A percentile compares a stretch with the other conserved stretches of the same genome.
Conservation (phyloP, 1,140 invertebrate species). For the Solenopsis fugax region DNA sequence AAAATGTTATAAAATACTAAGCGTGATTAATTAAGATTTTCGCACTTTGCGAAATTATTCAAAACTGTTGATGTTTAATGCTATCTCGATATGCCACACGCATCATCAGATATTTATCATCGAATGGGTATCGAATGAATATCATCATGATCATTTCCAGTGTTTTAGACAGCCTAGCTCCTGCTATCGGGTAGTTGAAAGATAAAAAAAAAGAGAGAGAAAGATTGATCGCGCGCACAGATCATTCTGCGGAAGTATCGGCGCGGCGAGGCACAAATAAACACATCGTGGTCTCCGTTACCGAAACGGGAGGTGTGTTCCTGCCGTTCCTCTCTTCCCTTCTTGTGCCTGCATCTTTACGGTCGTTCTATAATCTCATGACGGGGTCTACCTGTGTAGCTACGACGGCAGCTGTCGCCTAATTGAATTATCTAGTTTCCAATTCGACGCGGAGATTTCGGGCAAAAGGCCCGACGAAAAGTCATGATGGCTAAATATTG, state of each 20-base stretch:
- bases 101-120: no score
- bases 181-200: not conserved
- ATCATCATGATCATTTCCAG: not conserved
- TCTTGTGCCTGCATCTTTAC: conserved; percentile 20
- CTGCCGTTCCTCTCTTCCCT: conserved; percentile 6
- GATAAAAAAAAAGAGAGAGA: conserved; percentile 8
- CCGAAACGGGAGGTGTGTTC: conserved; percentile 44
- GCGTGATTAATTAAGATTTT: no score
- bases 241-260: conserved; percentile 48
- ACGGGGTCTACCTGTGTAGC: conserved; percentile 67
- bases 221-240: conserved; percentile 20
- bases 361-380: conserved; percentile 60
- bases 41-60: no score
- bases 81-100: no score
- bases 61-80: no score
- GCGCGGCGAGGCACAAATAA: conserved; percentile 64
- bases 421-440: conserved; percentile 87
- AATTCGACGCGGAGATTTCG: conserved; percentile 86
- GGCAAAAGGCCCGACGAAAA: conserved; percentile 84
- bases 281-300: conserved; percentile 58
- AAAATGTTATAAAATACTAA: no score
- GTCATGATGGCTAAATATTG: conserved; percentile 87
- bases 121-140: no score
- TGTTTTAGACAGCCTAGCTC: not conserved
- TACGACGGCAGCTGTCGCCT: conserved; percentile 83